Evolutionary conservation across 2,113 vertebrate genomes (phyloP), one percentile per base, ranked within the genome.

Genomic region (Centropus bengalensis): DNA sequence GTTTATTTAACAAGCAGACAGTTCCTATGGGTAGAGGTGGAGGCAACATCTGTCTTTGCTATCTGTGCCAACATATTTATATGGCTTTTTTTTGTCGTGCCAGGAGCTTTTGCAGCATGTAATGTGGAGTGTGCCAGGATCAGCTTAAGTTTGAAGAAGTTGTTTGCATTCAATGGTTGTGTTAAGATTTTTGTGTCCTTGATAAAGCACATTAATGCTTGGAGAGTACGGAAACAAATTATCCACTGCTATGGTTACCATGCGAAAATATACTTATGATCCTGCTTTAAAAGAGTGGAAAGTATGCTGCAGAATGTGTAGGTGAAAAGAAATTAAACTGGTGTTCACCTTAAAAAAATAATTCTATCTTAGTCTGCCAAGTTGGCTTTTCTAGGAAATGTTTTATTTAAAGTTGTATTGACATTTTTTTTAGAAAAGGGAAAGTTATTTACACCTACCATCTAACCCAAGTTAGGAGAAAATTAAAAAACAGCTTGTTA

Each of bases 201-300:
- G 40, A 89, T 40, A 91, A 55, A 92, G 45, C 33, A 91, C 38
- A 78, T 71, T 90, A 20, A 38, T 44, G 33, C 28, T 63, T 84
- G 75, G 74, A 81, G 67, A 51, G 70, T 77, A 62, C 40, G 77
- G 71, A 97, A 97, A 97, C 44, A 96, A 91, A 60, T 33, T 79
- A 69, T 66, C 66, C 71, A 63, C 58, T 94, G 84, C 74, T 89
- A 83, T 70, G 84, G 96, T 89, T 92, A 96, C 82, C 3, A 55
- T 86, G 74, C 59, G 91, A 85, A 92, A 85, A 91, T 30, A 85
- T 10, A 92, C 59, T 17, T 32, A 66, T 58, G 68, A 84, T 58
- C 45, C 60, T 8, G 68, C 32, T 88, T 69, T 73, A 10, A 51
- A 89, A 55, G 30, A 84, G 30, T n/a, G 78, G 26, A 94, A 94